Evolutionary conservation across 2,113 vertebrate genomes (phyloP).

Genomic region (Leucopsar rothschildi): DNA sequence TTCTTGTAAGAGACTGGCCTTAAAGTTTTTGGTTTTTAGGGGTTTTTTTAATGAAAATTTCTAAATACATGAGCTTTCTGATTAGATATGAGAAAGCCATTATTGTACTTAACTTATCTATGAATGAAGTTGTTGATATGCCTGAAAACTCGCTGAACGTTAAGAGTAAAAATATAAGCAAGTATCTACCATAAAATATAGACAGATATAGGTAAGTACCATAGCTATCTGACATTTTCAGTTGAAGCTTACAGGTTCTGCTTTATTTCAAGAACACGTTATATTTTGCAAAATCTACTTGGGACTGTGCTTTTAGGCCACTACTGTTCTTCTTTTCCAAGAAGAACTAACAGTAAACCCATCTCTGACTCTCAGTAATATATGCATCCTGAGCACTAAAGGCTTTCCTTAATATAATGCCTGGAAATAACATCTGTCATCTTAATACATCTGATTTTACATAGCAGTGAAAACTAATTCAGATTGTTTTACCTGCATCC

Average conservation of each 20-base stretch:
- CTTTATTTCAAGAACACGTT: not conserved
- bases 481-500: not conserved
- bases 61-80: not conserved
- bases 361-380: not conserved
- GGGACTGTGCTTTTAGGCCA: not conserved
- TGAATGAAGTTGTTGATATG: not conserved
- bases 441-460: not conserved
- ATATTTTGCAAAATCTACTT: not conserved
- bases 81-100: not conserved
- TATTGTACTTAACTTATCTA: not conserved
- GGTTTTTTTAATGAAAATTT: not conserved
- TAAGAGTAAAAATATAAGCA: not conserved
- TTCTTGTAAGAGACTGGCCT: not conserved
- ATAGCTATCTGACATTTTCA: not conserved
- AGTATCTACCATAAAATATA: not conserved
- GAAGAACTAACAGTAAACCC: not conserved
- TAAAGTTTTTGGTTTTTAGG: not conserved
- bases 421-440: not conserved
- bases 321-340: not conserved
- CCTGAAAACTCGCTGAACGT: not conserved
- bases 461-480: not conserved
- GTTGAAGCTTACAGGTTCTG: not conserved
- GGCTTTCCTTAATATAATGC: not conserved
- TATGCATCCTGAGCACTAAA: rapidly evolving
- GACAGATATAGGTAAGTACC: too few relatives aligned